Conservation (phyloP, 2,797 vertebrate species). For the Poecilia gillii region DNA sequence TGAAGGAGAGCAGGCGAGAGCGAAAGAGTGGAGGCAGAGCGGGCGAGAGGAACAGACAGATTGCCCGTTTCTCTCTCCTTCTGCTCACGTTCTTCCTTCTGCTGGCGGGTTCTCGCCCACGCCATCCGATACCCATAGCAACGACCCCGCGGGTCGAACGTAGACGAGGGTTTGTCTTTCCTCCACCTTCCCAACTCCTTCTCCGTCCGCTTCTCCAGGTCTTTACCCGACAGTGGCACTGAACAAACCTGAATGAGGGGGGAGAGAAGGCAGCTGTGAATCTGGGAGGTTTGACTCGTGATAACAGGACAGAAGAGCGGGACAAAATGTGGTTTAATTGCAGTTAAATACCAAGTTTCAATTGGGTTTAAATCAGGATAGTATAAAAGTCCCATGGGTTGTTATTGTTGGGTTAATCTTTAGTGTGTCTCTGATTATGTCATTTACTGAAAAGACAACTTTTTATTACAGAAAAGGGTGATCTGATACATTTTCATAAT, state of each 20-base stretch:
- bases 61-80: conserved; percentile 70
- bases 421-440: background rate
- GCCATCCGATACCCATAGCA: conserved; percentile 83
- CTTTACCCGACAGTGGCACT: conserved; percentile 80
- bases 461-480: background rate
- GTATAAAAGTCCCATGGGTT: background rate
- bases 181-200: conserved; percentile 82
- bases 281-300: background rate
- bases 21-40: conserved; percentile 79
- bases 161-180: conserved; percentile 77
- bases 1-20: conserved; percentile 75
- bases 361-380: background rate
- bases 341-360: background rate
- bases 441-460: background rate
- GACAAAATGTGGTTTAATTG: background rate
- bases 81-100: conserved; percentile 59
- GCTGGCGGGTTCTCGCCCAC: conserved; percentile 69
- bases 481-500: background rate
- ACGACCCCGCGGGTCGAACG: conserved; percentile 82
- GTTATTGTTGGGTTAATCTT: background rate
- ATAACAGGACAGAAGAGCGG: too few relatives aligned
- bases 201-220: conserved; percentile 82
- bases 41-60: conserved; percentile 69
- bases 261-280: background rate
- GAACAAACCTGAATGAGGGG: conserved; percentile 80